These are phyloP conservation scores for Pseudococcus longispinus DNA, from an alignment of 2,888 invertebrate genomes.

Conservation along the genomic window DNA sequence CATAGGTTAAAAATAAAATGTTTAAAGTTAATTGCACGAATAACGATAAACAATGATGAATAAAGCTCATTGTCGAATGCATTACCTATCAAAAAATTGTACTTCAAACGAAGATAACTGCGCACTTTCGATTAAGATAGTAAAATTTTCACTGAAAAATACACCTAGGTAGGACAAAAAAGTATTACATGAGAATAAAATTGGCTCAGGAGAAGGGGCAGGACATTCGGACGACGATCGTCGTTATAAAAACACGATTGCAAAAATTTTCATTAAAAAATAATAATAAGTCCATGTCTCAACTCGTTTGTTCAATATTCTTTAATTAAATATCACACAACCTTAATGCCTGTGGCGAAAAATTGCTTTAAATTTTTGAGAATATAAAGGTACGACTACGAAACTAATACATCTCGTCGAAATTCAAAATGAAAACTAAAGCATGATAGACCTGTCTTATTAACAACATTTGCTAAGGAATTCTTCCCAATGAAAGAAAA, in stretches of 20 bases:
- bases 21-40: slow-evolving; percentile 35
- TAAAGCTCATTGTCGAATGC: slow-evolving; percentile 37
- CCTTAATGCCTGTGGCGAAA: not conserved
- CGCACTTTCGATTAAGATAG: not conserved
- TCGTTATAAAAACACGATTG: not conserved
- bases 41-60: slow-evolving; percentile 7
- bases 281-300: not conserved
- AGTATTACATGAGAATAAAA: slow-evolving; percentile 3
- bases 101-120: not conserved
- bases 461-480: not conserved
- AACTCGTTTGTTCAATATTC: not conserved
- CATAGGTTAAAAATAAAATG: not conserved
- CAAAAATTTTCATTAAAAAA: not conserved
- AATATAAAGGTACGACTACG: not conserved
- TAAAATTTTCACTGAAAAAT: not conserved
- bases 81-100: not conserved
- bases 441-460: not conserved
- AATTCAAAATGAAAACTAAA: not conserved
- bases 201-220: not conserved
- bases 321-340: not conserved
- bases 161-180: not conserved
- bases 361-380: not conserved
- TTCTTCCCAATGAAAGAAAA: not conserved
- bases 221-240: not conserved
- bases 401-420: not conserved